Conservation (phyloP, 1,140 invertebrate species). For the Apocrypta bakeri region DNA sequence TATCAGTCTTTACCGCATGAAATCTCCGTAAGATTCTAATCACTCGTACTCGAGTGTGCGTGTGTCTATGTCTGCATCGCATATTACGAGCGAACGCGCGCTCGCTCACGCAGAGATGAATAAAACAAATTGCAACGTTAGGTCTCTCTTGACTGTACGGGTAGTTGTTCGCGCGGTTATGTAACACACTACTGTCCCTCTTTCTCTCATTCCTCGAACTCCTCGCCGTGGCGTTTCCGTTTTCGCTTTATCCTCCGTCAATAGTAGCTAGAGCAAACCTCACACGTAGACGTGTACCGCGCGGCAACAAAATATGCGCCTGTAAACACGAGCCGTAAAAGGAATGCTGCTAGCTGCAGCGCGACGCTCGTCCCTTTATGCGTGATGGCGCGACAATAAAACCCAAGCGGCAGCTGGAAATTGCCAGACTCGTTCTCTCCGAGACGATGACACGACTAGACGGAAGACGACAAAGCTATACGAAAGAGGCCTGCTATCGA, state of each 20-base stretch:
- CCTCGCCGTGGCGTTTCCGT: background rate
- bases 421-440: constrained; percentile 29
- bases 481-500: constrained; percentile 18
- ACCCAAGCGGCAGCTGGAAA: constrained; percentile 7
- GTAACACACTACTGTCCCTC: no score
- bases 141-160: background rate
- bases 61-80: background rate
- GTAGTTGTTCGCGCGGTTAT: background rate
- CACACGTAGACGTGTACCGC: no score
- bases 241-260: no score
- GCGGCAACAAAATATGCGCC: background rate
- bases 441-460: background rate
- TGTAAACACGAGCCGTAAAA: background rate
- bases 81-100: background rate
- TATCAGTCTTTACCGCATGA: background rate
- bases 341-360: background rate
- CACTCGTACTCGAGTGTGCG: background rate
- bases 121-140: constrained; percentile 18
- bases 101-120: constrained; percentile 3
- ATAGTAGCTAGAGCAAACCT: no score
- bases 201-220: no score
- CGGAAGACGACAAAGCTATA: background rate
- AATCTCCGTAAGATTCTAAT: background rate
- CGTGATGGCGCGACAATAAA: constrained; percentile 14
- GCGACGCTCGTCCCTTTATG: background rate